Evolutionary conservation across 1,140 invertebrate species (phyloP).

Genomic region (Nixonia krombeini): DNA sequence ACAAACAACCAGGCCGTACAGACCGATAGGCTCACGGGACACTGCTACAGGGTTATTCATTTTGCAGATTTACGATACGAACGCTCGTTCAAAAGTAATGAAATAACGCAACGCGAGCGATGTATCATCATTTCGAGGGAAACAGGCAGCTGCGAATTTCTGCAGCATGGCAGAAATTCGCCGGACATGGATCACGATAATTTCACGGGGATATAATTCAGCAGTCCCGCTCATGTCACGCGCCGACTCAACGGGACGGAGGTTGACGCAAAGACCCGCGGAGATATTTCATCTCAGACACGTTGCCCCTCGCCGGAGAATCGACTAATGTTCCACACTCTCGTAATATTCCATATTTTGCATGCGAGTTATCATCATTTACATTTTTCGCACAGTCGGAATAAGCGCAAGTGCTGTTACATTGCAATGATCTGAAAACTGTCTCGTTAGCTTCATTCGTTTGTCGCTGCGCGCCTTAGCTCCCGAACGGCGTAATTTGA

Average conservation of each 20-base stretch:
- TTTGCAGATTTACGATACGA: conserved; percentile 36
- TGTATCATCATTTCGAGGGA: conserved; percentile 32
- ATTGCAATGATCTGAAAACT: too few relatives aligned
- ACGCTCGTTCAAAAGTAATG: conserved; percentile 34
- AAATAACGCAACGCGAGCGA: conserved; percentile 24
- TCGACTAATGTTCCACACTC: too few relatives aligned
- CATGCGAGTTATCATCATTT: too few relatives aligned
- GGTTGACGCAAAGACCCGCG: conserved; percentile 18
- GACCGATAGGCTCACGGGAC: conserved; percentile 31
- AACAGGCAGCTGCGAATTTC: conserved; percentile 33
- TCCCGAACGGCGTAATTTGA: too few relatives aligned
- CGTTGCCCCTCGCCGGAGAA: conserved; percentile 22
- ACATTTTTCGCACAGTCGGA: too few relatives aligned
- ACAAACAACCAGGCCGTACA: too few relatives aligned
- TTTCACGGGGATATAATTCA: conserved; percentile 27
- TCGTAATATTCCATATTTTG: too few relatives aligned
- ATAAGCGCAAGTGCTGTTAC: too few relatives aligned
- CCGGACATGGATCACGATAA: conserved; percentile 21
- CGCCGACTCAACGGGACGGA: conserved; percentile 18
- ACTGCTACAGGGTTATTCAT: conserved; percentile 25
- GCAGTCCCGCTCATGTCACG: conserved; percentile 22
- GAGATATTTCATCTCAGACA: conserved; percentile 32
- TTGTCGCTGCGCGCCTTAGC: too few relatives aligned
- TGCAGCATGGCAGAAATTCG: conserved; percentile 7
- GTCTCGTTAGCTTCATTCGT: too few relatives aligned